Evolutionary conservation across 2,797 vertebrate species (phyloP), one percentile per base, ranked within the genome.

Genomic region (Gambelia wislizenii): DNA sequence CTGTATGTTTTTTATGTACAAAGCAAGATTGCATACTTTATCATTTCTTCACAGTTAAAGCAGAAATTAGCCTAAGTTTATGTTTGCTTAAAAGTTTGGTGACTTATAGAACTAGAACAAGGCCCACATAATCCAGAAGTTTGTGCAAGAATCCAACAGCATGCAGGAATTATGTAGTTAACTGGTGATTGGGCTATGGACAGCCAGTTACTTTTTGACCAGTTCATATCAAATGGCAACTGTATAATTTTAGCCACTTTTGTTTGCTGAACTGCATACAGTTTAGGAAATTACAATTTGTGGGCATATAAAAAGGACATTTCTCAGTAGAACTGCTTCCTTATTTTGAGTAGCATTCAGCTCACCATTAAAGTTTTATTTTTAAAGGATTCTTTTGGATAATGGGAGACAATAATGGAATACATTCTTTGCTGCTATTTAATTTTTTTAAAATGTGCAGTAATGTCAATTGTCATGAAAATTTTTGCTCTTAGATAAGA

Each of bases 401-500:
- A 83, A 52, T 42, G n/a, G 8, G 33, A 85, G 36, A 39, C 30
- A 77, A 6, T 52, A 83, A 75, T 49, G 67, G 44, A 25, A 83
- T 76, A 64, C 49, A 64, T 83, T 76, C 72, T 42, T 54, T 70
- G 36, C 30, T 25, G 33, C 59, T 64, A 13, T 39, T 85, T 30
- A 8, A 44, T 85, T 85, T 84, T 70, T 76, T 75, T 12, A 44
- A 84, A 42, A 36, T 64, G n/a, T 89, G 12, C 30, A 27, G 56
- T 52, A 36, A 81, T 56, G 33, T 44, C 1, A 54, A 1, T 75
- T 75, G 27, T 59, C 18, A 77, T 0, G 22, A 76, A 70, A 0
- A 7, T 78, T 61, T 85, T 92, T 92, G 7, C n/a, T 30, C 85
- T 81, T 39, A 61, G 39, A 36, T 72, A 61, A 2, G 74, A 79